Percentiles rank a stretch among this genome's conserved stretches.
These are phyloP conservation scores for Lepidurus packardi DNA, from an alignment of 1,140 invertebrate species.

Conservation along the genomic window DNA sequence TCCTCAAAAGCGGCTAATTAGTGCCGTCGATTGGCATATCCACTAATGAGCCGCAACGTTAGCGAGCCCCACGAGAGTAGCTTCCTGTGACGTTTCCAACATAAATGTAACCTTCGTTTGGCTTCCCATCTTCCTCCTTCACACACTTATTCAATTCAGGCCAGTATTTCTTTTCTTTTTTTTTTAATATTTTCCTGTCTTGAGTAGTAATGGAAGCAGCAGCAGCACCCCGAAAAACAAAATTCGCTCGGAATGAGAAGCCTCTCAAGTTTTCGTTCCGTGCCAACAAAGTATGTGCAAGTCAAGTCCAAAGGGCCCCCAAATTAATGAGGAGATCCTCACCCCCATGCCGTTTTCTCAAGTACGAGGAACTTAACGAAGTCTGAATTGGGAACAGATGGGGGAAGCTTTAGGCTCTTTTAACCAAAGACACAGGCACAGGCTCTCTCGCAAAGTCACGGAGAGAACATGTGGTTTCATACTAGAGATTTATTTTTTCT, in stretches of 20 bases:
- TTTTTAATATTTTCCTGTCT: too few relatives aligned
- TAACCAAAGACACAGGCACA: background rate
- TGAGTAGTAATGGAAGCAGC: too few relatives aligned
- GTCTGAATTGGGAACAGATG: conserved; percentile 21
- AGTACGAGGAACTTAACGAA: background rate
- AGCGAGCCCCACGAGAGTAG: background rate
- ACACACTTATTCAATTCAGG: background rate
- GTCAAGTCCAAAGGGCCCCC: conserved; percentile 12
- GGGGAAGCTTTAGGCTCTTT: background rate
- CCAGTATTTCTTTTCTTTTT: background rate
- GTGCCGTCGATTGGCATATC: conserved; percentile 13
- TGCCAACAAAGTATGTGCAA: background rate
- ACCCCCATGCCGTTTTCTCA: background rate
- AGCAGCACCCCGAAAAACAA: background rate
- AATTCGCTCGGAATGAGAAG: conserved; percentile 5
- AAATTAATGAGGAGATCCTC: conserved; percentile 16
- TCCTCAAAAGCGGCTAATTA: conserved; percentile 8
- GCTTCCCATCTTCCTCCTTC: background rate
- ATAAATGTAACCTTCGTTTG: background rate
- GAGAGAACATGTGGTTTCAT: conserved; percentile 3
- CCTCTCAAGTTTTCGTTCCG: background rate
- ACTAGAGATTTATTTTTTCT: background rate
- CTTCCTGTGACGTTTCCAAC: conserved; percentile 12
- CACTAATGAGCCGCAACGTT: conserved; percentile 17
- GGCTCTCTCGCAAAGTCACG: background rate